Evolutionary conservation across 2,113 vertebrate genomes (phyloP).

Genomic region (Bujurquina vittata): DNA sequence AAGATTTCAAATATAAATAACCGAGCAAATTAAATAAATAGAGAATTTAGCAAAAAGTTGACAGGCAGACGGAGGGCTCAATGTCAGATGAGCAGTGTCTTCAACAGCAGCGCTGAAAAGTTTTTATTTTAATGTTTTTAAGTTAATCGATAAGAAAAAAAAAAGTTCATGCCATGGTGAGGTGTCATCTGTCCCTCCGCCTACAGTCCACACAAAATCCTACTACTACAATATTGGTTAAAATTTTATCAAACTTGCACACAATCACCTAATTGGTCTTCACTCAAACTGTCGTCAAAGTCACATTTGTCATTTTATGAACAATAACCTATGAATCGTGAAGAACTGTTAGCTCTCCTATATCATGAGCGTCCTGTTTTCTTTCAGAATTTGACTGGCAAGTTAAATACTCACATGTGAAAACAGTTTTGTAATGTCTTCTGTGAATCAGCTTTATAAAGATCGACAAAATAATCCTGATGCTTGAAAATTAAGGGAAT

Average conservation of each 20-base stretch:
- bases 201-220: neutral
- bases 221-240: neutral
- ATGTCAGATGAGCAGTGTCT: too few species aligned
- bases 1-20: too few species aligned
- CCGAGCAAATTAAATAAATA: too few species aligned
- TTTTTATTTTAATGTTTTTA: neutral
- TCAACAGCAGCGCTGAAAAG: too few species aligned
- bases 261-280: neutral
- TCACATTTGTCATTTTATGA: neutral
- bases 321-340: neutral
- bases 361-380: neutral
- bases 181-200: too few species aligned
- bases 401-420: neutral
- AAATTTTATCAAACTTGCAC: neutral
- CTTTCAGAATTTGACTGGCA: neutral
- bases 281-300: too few species aligned
- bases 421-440: neutral
- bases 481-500: neutral
- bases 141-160: neutral
- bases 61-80: too few species aligned
- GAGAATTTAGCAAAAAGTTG: too few species aligned
- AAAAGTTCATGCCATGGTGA: neutral
- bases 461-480: neutral
- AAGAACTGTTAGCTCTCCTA: neutral
- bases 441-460: neutral